A percentile compares a stretch with the other conserved stretches of the same genome.
Conservation (phyloP, 2,797 vertebrate genomes). For the Microctenopoma stevenorrisi region DNA sequence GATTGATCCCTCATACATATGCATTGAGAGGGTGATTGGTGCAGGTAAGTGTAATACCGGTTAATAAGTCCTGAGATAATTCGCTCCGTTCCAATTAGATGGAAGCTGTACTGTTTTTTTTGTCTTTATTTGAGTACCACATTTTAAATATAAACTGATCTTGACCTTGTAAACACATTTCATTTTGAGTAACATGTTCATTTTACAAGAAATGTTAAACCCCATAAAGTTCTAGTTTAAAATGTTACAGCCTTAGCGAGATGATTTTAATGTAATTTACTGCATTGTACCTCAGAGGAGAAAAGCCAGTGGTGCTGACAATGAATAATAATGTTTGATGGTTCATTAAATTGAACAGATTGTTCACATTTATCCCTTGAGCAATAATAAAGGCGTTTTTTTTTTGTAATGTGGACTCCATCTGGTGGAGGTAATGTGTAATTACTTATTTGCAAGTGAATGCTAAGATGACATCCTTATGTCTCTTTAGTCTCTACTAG, state of each 20-base stretch:
- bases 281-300: conserved; percentile 42
- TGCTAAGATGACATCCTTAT: not conserved
- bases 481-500: not conserved
- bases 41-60: conserved; percentile 83
- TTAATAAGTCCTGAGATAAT: not conserved
- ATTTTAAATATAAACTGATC: no score
- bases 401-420: conserved; percentile 45
- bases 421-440: conserved; percentile 58
- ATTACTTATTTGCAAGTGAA: conserved; percentile 6
- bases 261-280: conserved; percentile 59
- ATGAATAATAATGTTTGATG: conserved; percentile 54
- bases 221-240: conserved; percentile 41
- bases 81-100: not conserved
- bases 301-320: conserved; percentile 31
- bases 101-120: not conserved
- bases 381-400: conserved; percentile 23
- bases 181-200: conserved; percentile 39
- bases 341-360: conserved; percentile 64
- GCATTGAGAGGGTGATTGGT: conserved; percentile 97
- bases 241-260: conserved; percentile 32
- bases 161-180: conserved; percentile 24
- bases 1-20: conserved; percentile 96
- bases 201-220: conserved; percentile 48
- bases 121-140: not conserved
- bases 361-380: conserved; percentile 42